phyloP scores from a whole-genome alignment of 2,888 invertebrate species.

The Zootermopsis nevadensis region DNA sequence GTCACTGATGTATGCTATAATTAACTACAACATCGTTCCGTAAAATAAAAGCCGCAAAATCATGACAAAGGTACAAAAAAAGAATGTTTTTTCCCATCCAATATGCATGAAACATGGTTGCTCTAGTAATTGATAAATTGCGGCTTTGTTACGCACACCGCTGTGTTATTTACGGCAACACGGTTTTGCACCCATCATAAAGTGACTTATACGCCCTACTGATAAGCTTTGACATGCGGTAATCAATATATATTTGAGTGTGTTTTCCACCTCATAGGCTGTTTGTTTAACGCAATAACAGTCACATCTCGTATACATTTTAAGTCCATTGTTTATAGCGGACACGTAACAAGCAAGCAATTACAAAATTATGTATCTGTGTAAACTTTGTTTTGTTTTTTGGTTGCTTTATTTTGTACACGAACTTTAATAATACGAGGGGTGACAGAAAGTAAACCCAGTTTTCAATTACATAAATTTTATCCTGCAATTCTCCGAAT shows the following conservation, averaged over 20 bases:
- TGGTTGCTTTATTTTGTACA: background rate
- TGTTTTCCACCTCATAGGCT: slow-evolving; percentile 5
- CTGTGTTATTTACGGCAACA: slow-evolving; percentile 14
- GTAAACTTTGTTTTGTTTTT: background rate
- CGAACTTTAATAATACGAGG: background rate
- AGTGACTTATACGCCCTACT: slow-evolving; percentile 11
- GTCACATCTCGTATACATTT: background rate
- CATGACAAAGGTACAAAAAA: slow-evolving; percentile 29
- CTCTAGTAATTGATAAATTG: slow-evolving; percentile 38
- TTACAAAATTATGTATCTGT: background rate
- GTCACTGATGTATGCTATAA: background rate
- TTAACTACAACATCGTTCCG: background rate
- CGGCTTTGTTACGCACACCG: slow-evolving; percentile 10
- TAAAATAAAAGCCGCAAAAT: slow-evolving; percentile 18
- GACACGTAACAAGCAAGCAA: background rate
- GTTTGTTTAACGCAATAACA: background rate
- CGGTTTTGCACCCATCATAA: slow-evolving; percentile 11
- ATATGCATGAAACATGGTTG: slow-evolving; percentile 35
- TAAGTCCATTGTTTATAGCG: background rate
- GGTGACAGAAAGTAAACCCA: background rate
- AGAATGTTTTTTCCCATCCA: slow-evolving; percentile 19
- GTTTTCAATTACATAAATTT: background rate
- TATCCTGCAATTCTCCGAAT: no score
- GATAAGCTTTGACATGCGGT: slow-evolving; percentile 15
- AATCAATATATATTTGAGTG: slow-evolving; percentile 25